A percentile compares a stretch with the other conserved stretches of the same genome.
These are phyloP conservation scores for Drosophila anomelani DNA, from an alignment of 2,888 invertebrate species.

Conservation along the genomic window DNA sequence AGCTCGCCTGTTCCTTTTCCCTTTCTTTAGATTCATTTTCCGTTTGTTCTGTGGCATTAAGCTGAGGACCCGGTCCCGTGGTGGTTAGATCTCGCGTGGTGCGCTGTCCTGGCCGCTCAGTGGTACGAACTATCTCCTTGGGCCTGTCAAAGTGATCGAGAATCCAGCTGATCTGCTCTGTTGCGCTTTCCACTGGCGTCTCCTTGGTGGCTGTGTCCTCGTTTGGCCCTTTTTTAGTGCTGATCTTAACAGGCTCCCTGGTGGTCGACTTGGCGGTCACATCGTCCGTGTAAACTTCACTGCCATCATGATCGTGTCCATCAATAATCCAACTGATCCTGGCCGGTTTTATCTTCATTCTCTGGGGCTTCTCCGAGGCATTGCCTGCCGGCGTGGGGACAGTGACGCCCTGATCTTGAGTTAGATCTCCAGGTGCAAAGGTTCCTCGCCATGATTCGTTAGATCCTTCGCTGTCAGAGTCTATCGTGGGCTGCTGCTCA, in stretches of 20 bases:
- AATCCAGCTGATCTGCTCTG: conserved; percentile 63
- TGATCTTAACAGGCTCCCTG: conserved; percentile 6
- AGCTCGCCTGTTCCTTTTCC: not conserved
- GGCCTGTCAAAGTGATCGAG: conserved; percentile 62
- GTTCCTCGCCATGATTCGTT: not conserved
- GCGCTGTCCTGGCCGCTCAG: conserved; percentile 28
- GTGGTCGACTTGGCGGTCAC: conserved; percentile 26
- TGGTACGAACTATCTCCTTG: conserved; percentile 61
- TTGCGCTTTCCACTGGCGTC: conserved; percentile 28
- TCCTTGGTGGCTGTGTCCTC: not conserved
- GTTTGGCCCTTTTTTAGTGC: not conserved
- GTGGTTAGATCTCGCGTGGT: conserved; percentile 27
- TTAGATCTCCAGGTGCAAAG: not conserved
- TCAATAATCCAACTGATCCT: conserved; percentile 81
- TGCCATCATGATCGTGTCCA: conserved; percentile 69
- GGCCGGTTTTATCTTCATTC: conserved; percentile 65
- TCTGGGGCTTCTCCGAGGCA: conserved; percentile 38
- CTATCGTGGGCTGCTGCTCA: conserved; percentile 66
- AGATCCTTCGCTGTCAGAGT: conserved; percentile 51
- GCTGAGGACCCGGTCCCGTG: not conserved
- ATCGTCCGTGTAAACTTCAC: conserved; percentile 54
- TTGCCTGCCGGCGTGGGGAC: conserved; percentile 21
- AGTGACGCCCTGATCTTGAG: conserved; percentile 19
- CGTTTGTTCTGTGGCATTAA: not conserved
- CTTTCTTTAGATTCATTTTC: not conserved